Evolutionary conservation across 2,888 invertebrate species (phyloP).

Genomic region (Strigamia maritima): DNA sequence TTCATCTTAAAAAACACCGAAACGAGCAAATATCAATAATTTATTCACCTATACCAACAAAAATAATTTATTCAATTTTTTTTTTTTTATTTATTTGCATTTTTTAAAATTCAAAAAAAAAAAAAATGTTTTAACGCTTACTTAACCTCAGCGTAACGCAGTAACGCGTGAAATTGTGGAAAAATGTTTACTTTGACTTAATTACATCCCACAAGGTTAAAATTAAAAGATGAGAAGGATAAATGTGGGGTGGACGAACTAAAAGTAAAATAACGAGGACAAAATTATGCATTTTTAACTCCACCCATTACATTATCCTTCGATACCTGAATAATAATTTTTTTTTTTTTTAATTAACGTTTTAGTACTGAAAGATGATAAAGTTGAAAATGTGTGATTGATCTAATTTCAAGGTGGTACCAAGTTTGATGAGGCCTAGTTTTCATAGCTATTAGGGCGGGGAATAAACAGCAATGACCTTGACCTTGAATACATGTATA

Average conservation of each 20-base stretch:
- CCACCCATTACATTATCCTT: not conserved
- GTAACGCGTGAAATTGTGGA: not conserved
- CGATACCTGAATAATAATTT: not conserved
- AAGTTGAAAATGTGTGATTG: not conserved
- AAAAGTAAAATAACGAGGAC: not conserved
- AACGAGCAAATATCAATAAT: no score
- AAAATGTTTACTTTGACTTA: not conserved
- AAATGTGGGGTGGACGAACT: not conserved
- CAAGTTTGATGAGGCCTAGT: not conserved
- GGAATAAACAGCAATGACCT: conserved; percentile 23
- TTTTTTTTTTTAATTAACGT: no score
- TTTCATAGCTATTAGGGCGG: conserved; percentile 11
- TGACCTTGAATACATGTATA: not conserved
- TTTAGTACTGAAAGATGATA: not conserved
- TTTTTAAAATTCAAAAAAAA: not conserved
- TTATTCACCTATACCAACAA: not conserved
- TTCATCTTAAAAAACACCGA: no score
- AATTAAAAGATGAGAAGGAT: not conserved
- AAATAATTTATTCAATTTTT: not conserved
- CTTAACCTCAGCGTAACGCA: not conserved
- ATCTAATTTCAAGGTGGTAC: conserved; percentile 1
- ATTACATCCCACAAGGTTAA: not conserved
- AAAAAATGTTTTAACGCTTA: not conserved
- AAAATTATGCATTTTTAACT: not conserved
- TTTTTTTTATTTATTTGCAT: no score